phyloP scores from a whole-genome alignment of 2,888 invertebrate species.

The Amblyjoppa proteus region DNA sequence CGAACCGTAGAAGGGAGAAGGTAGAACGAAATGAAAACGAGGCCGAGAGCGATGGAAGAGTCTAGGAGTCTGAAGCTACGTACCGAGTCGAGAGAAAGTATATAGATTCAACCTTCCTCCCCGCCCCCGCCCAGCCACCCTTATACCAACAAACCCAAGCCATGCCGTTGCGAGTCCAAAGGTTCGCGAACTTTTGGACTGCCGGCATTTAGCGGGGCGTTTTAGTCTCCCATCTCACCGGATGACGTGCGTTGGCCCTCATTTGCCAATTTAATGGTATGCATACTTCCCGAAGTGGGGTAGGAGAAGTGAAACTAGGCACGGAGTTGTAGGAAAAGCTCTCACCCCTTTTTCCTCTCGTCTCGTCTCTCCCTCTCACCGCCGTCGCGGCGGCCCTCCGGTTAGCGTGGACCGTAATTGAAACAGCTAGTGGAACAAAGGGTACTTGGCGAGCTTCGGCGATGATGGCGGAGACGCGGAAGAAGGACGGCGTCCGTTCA shows the following conservation, averaged over 20 bases:
- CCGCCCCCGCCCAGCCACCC: neutral
- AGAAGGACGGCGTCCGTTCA: constrained; percentile 11
- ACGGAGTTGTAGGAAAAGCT: constrained; percentile 40
- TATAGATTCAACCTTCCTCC: neutral
- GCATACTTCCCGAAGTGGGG: constrained; percentile 61
- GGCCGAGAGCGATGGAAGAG: constrained; percentile 6
- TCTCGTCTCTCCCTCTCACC: too few relatives aligned
- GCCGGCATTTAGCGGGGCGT: constrained; percentile 31
- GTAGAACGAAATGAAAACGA: constrained; percentile 4
- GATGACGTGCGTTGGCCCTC: constrained; percentile 46
- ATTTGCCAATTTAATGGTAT: constrained; percentile 65
- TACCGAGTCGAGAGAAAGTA: constrained; percentile 10
- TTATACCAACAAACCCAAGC: neutral
- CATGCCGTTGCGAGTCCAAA: constrained; percentile 28
- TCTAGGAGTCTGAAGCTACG: neutral
- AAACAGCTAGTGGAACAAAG: constrained; percentile 64
- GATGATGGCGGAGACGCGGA: constrained; percentile 21
- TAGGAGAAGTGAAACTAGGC: constrained; percentile 38
- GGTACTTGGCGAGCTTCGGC: constrained; percentile 41
- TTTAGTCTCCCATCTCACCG: constrained; percentile 28
- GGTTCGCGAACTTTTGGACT: constrained; percentile 52
- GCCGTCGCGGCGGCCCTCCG: neutral
- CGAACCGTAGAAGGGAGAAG: neutral
- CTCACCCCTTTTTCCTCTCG: neutral
- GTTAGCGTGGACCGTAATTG: constrained; percentile 49